Conservation (phyloP, 2,888 invertebrate genomes). For the Noctua janthe region DNA sequence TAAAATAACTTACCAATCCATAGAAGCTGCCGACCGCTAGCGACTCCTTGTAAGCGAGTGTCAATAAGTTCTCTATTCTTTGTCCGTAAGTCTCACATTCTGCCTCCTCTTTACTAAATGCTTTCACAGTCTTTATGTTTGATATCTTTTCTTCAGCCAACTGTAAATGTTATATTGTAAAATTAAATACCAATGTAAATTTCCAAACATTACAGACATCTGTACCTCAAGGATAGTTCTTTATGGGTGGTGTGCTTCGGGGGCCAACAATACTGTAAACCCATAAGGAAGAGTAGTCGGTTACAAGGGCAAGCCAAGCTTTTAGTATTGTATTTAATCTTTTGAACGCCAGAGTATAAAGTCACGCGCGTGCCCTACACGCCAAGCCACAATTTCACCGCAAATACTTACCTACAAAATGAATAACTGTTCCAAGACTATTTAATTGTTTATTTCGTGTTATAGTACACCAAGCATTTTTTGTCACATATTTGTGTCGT, state of each 20-base stretch:
- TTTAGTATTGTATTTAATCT: not conserved
- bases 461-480: too few species aligned
- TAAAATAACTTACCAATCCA: conserved; percentile 92
- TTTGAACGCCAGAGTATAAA: too few species aligned
- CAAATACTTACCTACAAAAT: too few species aligned
- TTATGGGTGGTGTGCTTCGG: not conserved
- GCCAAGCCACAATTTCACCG: too few species aligned
- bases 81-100: conserved; percentile 93
- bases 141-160: conserved; percentile 97
- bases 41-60: conserved; percentile 96
- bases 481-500: too few species aligned
- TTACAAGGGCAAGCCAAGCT: not conserved
- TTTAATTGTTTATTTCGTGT: too few species aligned
- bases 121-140: conserved; percentile 97
- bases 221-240: not conserved
- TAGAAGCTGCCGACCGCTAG: conserved; percentile 97
- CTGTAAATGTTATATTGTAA: conserved; percentile 80
- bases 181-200: not conserved
- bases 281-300: not conserved
- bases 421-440: too few species aligned
- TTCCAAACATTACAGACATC: not conserved
- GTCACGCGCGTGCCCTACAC: too few species aligned
- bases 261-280: not conserved
- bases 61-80: conserved; percentile 93
- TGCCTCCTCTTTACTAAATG: conserved; percentile 95